These are phyloP conservation scores for Marisa cornuarietis DNA, from an alignment of 1,140 invertebrate species.

Conservation along the genomic window DNA sequence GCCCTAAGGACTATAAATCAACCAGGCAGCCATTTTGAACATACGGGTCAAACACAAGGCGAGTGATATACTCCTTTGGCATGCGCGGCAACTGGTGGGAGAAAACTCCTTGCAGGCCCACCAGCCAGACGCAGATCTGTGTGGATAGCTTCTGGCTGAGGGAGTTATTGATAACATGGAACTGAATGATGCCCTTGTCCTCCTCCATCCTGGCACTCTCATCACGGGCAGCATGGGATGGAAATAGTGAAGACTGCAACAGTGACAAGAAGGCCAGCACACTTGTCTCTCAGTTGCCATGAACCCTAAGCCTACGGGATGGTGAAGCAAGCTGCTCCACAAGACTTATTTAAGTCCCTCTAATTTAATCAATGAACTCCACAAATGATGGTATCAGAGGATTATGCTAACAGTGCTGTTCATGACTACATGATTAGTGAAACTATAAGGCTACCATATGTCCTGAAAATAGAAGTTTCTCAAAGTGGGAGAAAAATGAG, in stretches of 20 bases:
- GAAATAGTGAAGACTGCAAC: conserved; percentile 48
- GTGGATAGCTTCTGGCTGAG: conserved; percentile 86
- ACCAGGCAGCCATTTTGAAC: conserved; percentile 48
- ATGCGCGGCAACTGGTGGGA: conserved; percentile 95
- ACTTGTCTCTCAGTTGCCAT: neutral
- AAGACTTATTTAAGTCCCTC: no score
- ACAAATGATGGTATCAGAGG: no score
- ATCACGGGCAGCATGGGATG: conserved; percentile 77
- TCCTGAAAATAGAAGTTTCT: neutral
- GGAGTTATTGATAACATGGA: conserved; percentile 94
- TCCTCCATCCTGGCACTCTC: conserved; percentile 92
- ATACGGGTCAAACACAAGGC: conserved; percentile 96
- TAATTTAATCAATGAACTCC: no score
- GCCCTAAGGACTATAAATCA: neutral
- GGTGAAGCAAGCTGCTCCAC: no score
- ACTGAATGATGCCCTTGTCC: conserved; percentile 86
- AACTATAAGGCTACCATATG: neutral
- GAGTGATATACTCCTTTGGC: conserved; percentile 97
- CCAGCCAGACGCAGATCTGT: conserved; percentile 85
- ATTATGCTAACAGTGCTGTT: neutral
- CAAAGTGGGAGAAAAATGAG: neutral
- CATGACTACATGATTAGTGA: neutral
- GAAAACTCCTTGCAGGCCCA: conserved; percentile 95
- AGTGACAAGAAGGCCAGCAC: conserved; percentile 14
- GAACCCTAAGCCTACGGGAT: no score